Evolutionary conservation across 2,113 vertebrate species (phyloP).

Genomic region (Cercopithecus mona): DNA sequence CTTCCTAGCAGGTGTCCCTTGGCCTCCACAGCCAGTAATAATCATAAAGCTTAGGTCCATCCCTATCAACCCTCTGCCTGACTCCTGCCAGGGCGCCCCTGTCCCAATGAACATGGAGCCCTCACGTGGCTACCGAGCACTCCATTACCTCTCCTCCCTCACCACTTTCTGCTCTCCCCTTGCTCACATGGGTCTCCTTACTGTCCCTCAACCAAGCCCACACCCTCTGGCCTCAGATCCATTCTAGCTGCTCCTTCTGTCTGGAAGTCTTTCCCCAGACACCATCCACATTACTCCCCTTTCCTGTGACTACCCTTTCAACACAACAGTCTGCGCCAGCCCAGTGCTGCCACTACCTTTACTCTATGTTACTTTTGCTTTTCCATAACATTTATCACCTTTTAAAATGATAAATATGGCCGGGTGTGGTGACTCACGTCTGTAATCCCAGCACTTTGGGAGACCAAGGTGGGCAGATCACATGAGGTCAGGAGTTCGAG

Average conservation of each 20-base stretch:
- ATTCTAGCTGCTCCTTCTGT: too few relatives aligned
- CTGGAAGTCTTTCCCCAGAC: neutral
- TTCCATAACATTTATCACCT: neutral
- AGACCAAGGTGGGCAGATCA: too few relatives aligned
- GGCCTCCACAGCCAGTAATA: neutral
- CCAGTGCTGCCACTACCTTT: neutral
- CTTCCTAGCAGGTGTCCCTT: neutral
- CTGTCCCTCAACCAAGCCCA: neutral
- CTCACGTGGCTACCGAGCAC: neutral
- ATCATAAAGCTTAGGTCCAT: neutral
- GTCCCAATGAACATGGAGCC: neutral
- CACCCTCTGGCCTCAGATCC: too few relatives aligned
- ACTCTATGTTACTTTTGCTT: neutral
- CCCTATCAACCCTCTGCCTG: neutral
- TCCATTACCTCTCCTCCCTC: neutral
- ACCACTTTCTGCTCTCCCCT: neutral
- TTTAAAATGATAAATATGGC: neutral
- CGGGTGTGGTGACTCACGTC: too few relatives aligned
- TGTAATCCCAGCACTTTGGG: too few relatives aligned
- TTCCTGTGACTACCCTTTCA: neutral
- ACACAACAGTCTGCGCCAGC: neutral
- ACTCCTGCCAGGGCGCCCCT: neutral
- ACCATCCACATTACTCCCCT: neutral
- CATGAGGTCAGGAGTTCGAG: too few relatives aligned
- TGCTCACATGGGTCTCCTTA: neutral